Evolutionary conservation across 2,113 vertebrate species (phyloP).

Genomic region (Podarcis raffonei): DNA sequence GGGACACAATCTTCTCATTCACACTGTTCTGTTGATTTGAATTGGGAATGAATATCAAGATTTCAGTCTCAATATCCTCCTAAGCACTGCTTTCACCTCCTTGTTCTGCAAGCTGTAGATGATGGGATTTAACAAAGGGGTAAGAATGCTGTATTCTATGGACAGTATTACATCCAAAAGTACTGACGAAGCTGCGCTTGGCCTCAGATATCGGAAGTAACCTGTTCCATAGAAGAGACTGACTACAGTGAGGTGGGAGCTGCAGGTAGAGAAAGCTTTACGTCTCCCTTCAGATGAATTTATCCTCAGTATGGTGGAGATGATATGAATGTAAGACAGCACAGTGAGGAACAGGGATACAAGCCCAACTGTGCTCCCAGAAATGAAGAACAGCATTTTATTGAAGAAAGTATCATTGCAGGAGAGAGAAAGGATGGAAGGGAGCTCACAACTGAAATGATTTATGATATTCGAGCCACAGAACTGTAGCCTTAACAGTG

Average conservation of each 20-base stretch:
- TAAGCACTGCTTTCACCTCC: conserved; percentile 41
- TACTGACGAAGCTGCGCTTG: background rate
- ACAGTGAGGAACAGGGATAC: background rate
- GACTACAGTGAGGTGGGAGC: conserved; percentile 14
- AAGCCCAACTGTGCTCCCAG: background rate
- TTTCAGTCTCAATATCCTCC: background rate
- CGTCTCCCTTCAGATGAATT: background rate
- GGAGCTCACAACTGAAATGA: conserved; percentile 19
- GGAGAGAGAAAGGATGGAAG: conserved; percentile 19
- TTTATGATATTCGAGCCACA: background rate
- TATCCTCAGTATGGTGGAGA: conserved; percentile 1
- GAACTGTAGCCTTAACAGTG: conserved; percentile 29
- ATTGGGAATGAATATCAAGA: background rate
- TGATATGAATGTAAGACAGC: background rate
- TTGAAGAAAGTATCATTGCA: conserved; percentile 5
- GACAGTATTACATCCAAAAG: conserved; percentile 45
- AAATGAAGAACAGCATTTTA: background rate
- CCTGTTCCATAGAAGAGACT: background rate
- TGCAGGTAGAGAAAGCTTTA: conserved; percentile 36
- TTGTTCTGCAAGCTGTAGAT: conserved; percentile 54
- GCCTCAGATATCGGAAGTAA: background rate
- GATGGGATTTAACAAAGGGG: conserved; percentile 27
- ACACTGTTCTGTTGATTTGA: background rate
- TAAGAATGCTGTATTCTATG: conserved; percentile 35
- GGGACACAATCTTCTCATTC: background rate